Evolutionary conservation across 2,888 invertebrate species (phyloP).

Genomic region (Athalia circularis): DNA sequence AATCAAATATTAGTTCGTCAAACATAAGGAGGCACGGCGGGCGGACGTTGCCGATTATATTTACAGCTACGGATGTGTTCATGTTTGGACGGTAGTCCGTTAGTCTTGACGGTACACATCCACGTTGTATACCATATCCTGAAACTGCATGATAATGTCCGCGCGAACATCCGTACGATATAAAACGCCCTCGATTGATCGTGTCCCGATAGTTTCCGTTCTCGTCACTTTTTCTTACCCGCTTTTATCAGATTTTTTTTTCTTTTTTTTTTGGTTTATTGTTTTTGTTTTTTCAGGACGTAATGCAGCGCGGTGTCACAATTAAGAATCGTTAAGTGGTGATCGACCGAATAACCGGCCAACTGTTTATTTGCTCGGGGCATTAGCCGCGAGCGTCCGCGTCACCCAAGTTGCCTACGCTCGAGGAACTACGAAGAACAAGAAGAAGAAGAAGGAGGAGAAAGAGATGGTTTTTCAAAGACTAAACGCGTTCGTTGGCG

Average conservation of each 20-base stretch:
- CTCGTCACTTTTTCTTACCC: not conserved
- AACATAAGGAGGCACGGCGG: slow-evolving; percentile 44
- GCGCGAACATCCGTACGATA: not conserved
- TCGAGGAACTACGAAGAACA: slow-evolving; percentile 17
- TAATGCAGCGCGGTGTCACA: not conserved
- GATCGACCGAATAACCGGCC: slow-evolving; percentile 38
- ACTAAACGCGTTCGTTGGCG: not conserved
- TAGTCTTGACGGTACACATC: slow-evolving; percentile 12
- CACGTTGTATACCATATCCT: not conserved
- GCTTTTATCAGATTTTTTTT: not conserved
- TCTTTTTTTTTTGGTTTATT: too few species aligned
- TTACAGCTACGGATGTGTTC: slow-evolving; percentile 47
- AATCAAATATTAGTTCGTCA: slow-evolving; percentile 48
- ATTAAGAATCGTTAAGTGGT: not conserved
- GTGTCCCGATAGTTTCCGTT: slow-evolving; percentile 4
- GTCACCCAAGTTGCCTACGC: not conserved
- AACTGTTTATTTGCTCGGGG: slow-evolving; percentile 21
- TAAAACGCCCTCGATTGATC: slow-evolving; percentile 9
- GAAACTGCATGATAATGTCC: too few species aligned
- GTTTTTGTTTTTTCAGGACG: too few species aligned
- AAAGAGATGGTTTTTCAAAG: not conserved
- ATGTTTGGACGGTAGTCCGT: slow-evolving; percentile 47
- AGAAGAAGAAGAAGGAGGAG: too few species aligned
- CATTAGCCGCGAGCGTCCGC: slow-evolving; percentile 16
- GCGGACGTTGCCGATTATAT: slow-evolving; percentile 48